These are phyloP conservation scores for Sapayoa aenigma DNA, from an alignment of 2,113 vertebrate species.

Conservation along the genomic window DNA sequence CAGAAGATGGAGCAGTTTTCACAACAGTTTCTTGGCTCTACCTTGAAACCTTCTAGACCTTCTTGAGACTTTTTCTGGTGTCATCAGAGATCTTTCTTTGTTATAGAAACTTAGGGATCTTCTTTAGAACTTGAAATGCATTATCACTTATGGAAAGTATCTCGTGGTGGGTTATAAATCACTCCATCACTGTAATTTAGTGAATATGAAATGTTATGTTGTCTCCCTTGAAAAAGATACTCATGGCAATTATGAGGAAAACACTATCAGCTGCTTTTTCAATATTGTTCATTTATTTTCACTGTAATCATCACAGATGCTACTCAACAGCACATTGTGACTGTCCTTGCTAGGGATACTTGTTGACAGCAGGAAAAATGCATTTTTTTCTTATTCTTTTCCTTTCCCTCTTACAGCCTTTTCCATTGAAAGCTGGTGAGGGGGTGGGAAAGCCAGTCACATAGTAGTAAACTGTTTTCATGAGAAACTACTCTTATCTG, in stretches of 20 bases:
- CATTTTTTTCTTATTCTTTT: background rate
- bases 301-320: background rate
- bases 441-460: fast-evolving
- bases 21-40: background rate
- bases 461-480: background rate
- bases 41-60: background rate
- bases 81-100: background rate
- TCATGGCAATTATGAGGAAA: background rate
- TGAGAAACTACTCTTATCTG: background rate
- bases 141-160: background rate
- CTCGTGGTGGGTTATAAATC: background rate
- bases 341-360: background rate
- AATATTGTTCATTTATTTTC: background rate
- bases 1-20: background rate
- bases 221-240: background rate
- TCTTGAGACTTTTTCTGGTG: background rate
- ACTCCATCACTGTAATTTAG: background rate
- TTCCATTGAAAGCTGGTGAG: background rate
- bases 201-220: background rate
- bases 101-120: background rate
- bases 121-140: background rate
- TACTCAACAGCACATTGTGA: background rate
- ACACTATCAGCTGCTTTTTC: background rate
- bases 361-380: background rate
- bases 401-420: background rate